Percentiles rank a stretch among this genome's conserved stretches.
Evolutionary conservation across 2,888 invertebrate genomes (phyloP).

Genomic region (Blera fallax): DNA sequence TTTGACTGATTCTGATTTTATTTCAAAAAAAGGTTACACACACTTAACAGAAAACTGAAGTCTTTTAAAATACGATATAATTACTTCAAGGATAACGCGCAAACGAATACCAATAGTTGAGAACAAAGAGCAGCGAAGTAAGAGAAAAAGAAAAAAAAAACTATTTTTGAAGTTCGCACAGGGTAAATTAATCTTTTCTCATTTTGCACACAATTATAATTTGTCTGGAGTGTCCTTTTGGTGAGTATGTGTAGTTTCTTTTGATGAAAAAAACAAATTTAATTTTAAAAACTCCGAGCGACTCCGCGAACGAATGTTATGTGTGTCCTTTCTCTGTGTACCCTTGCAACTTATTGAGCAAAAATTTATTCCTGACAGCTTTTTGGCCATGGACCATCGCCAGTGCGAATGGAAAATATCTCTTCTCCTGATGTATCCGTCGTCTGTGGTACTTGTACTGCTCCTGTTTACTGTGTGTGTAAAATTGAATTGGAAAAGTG

Average conservation of each 20-base stretch:
- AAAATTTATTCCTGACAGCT: constrained; percentile 76
- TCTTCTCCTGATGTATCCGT: constrained; percentile 49
- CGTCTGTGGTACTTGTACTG: constrained; percentile 11
- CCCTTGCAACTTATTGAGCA: constrained; percentile 82
- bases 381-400: constrained; percentile 80
- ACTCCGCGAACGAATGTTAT: constrained; percentile 74
- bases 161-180: constrained; percentile 24
- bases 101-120: constrained; percentile 1
- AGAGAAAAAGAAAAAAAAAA: not conserved
- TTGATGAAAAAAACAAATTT: constrained; percentile 16
- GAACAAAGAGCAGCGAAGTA: constrained; percentile 14
- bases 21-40: not conserved
- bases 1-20: not conserved
- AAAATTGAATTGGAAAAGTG: constrained; percentile 56
- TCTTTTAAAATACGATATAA: constrained; percentile 2
- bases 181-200: constrained; percentile 6
- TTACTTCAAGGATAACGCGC: constrained; percentile 63
- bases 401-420: constrained; percentile 57
- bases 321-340: constrained; percentile 81
- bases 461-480: constrained; percentile 62
- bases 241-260: not conserved
- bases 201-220: not conserved
- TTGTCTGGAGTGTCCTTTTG: constrained; percentile 7
- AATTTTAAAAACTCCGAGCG: constrained; percentile 66
- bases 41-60: not conserved